Evolutionary conservation across 1,140 invertebrate genomes (phyloP), one percentile per base, ranked within the genome.

Genomic region (Sinonovacula constricta): DNA sequence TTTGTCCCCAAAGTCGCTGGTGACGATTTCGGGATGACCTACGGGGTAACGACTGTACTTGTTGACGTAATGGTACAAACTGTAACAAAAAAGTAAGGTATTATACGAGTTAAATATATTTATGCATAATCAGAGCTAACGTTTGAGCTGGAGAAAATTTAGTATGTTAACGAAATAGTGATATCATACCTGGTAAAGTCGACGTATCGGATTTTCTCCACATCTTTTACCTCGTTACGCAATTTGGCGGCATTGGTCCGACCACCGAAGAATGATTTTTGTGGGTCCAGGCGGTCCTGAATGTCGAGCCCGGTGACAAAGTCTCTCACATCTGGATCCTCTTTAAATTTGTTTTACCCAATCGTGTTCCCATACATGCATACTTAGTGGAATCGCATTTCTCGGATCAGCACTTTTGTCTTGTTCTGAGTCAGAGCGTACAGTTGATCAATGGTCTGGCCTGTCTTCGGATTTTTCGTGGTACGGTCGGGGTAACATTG

Each of bases 171-270:
- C n/a, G n/a, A n/a, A n/a, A n/a, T n/a, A n/a, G n/a, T n/a, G n/a
- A n/a, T n/a, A n/a, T n/a, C n/a, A n/a, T n/a, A n/a, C 10, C 45
- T n/a, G n/a, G 82, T 85, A 59, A 91, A 86, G 72, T 91, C 89
- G 0, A 86, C 39, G 66, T 90, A 91, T 75, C 80, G 75, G 34
- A 90, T 90, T 85, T 84, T 84, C 80, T 91, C 88, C 59, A 63
- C 72, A 12, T 78, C 53, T 28, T 70, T 56, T 18, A 57, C 65
- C 77, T 87, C 81, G 65, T 88, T 82, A 45, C 81, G 80, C 15
- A 87, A 63, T 7, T 82, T 76, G n/a, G n/a, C n/a, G n/a, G n/a
- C n/a, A n/a, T n/a, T n/a, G n/a, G n/a, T n/a, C n/a, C n/a, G n/a
- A n/a, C n/a, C n/a, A n/a, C n/a, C n/a, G n/a, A n/a, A n/a, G n/a